Evolutionary conservation across 2,113 vertebrate genomes (phyloP).

Genomic region (Myotis yumanensis): DNA sequence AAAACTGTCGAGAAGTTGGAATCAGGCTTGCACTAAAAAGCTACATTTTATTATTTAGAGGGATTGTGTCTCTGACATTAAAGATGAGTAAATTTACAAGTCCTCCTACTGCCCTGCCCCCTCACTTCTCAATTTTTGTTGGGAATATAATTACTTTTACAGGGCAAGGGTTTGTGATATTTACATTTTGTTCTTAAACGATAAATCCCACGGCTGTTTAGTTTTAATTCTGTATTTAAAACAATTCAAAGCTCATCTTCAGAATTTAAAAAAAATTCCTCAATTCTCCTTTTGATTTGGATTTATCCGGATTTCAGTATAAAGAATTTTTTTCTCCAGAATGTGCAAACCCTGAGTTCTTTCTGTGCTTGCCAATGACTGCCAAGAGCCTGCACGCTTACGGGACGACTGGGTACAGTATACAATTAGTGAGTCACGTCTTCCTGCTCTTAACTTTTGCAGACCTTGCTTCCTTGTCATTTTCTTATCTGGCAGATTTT

Average conservation of each 20-base stretch:
- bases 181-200: constrained; percentile 27
- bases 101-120: not conserved
- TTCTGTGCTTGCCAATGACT: not conserved
- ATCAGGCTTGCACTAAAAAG: not conserved
- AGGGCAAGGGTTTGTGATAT: not conserved
- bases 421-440: not conserved
- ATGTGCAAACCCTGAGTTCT: not conserved
- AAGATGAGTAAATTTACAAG: not conserved
- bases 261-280: not conserved
- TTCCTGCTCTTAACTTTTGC: not conserved
- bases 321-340: not conserved
- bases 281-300: not conserved
- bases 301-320: not conserved
- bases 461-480: not conserved
- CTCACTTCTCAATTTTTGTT: not conserved
- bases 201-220: not conserved
- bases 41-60: not conserved
- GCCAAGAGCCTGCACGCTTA: not conserved
- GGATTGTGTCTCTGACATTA: not conserved
- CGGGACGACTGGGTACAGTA: not conserved
- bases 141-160: not conserved
- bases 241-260: constrained; percentile 15
- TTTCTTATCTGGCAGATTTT: not conserved
- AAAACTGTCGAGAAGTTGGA: constrained; percentile 10
- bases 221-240: constrained; percentile 25